Conservation (phyloP, 2,113 vertebrate species). For the Toxotes chatareus region DNA sequence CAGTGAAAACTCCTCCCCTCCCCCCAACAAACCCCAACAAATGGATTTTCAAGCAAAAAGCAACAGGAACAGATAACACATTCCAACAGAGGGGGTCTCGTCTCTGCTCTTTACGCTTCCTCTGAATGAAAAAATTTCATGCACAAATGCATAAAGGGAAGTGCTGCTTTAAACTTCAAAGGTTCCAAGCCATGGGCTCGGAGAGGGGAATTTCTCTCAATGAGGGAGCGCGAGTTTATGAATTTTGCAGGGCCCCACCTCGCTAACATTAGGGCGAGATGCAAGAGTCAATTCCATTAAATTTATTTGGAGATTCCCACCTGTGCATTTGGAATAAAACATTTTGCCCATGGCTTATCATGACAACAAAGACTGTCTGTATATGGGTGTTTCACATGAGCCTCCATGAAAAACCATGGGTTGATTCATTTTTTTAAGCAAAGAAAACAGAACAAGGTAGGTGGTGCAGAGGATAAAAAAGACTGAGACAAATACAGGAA, state of each 20-base stretch:
- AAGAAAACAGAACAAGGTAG: slow-evolving; percentile 25
- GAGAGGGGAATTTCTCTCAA: slow-evolving; percentile 63
- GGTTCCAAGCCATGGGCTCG: slow-evolving; percentile 51
- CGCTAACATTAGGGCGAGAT: slow-evolving; percentile 50
- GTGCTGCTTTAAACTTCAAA: slow-evolving; percentile 79
- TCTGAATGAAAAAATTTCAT: slow-evolving; percentile 65
- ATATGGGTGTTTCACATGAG: slow-evolving; percentile 26
- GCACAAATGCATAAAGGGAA: slow-evolving; percentile 67
- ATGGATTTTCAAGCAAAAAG: slow-evolving; percentile 66
- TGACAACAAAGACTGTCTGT: slow-evolving; percentile 28
- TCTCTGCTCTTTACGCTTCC: slow-evolving; percentile 38
- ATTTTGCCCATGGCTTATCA: slow-evolving; percentile 31
- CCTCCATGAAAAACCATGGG: slow-evolving; percentile 13
- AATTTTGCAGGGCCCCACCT: slow-evolving; percentile 59
- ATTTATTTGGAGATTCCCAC: slow-evolving; percentile 52
- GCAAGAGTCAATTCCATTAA: slow-evolving; percentile 50
- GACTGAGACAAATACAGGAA: not conserved
- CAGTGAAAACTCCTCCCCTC: slow-evolving; percentile 24
- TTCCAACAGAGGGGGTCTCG: slow-evolving; percentile 40
- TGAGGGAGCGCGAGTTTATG: slow-evolving; percentile 53
- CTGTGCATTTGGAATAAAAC: slow-evolving; percentile 34
- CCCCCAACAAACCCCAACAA: slow-evolving; percentile 36
- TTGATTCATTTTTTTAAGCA: slow-evolving; percentile 40
- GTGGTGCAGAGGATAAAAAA: slow-evolving; percentile 27
- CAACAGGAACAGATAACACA: slow-evolving; percentile 65